A percentile compares a stretch with the other conserved stretches of the same genome.
phyloP scores from a whole-genome alignment of 2,888 invertebrate genomes.

The Podabrus alpinus region DNA sequence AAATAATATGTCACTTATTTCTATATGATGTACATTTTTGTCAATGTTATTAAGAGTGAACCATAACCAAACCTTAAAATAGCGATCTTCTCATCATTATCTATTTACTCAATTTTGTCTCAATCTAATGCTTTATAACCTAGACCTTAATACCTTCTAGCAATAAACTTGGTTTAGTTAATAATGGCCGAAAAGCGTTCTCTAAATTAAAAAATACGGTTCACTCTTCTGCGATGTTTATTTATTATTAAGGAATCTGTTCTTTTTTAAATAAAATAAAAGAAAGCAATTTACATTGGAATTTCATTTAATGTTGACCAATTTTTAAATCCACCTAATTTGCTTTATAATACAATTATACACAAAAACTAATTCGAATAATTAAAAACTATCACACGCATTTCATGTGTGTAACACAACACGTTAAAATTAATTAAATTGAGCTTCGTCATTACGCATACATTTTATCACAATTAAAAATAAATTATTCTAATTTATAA shows the following conservation, averaged over 20 bases:
- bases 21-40: background rate
- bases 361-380: background rate
- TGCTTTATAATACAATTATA: background rate
- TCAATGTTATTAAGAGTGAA: background rate
- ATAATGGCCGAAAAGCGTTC: too few species aligned
- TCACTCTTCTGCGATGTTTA: too few species aligned
- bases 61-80: too few species aligned
- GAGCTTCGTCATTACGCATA: conserved; percentile 26
- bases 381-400: conserved; percentile 1
- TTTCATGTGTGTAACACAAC: conserved; percentile 14
- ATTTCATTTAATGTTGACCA: conserved; percentile 1
- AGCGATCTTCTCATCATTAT: too few species aligned
- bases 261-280: background rate
- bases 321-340: background rate
- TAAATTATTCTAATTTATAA: conserved; percentile 15
- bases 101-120: too few species aligned
- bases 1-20: background rate
- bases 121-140: too few species aligned
- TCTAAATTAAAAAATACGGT: too few species aligned
- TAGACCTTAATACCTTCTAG: too few species aligned
- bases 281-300: background rate
- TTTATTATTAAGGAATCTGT: background rate
- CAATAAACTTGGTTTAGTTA: too few species aligned
- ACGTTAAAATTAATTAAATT: conserved; percentile 24
- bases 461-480: conserved; percentile 30